These are phyloP conservation scores for Eumaeus atala DNA, from an alignment of 1,140 invertebrate genomes.

Conservation along the genomic window DNA sequence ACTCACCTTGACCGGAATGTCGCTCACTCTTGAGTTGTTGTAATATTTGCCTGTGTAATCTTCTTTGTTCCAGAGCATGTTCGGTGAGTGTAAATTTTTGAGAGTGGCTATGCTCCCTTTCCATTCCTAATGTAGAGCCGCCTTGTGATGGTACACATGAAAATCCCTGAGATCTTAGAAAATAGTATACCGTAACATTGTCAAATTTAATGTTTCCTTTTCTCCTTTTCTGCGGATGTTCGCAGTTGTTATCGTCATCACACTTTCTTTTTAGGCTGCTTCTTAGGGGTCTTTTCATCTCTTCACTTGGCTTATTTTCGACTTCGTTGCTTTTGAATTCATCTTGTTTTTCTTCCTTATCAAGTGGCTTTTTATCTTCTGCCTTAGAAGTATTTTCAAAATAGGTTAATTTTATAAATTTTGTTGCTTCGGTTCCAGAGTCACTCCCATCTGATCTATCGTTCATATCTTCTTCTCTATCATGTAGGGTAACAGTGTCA, in stretches of 20 bases:
- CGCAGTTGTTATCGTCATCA: conserved; percentile 35
- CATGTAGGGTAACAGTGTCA: conserved; percentile 45
- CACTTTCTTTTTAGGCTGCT: conserved; percentile 64
- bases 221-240: conserved; percentile 75
- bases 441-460: conserved; percentile 85
- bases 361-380: conserved; percentile 47
- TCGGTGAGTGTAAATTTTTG: conserved; percentile 82
- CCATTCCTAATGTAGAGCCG: conserved; percentile 97
- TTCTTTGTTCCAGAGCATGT: conserved; percentile 90
- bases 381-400: conserved; percentile 45
- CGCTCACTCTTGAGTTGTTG: conserved; percentile 84
- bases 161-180: conserved; percentile 96
- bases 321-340: conserved; percentile 23
- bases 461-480: conserved; percentile 64
- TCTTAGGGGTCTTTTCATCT: conserved; percentile 38
- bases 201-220: conserved; percentile 91
- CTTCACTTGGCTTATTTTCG: conserved; percentile 22
- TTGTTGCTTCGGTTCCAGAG: conserved; percentile 81
- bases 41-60: conserved; percentile 87
- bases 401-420: conserved; percentile 64
- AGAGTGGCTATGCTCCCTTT: conserved; percentile 85
- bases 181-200: conserved; percentile 95
- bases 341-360: conserved; percentile 48
- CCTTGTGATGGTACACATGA: conserved; percentile 97
- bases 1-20: conserved; percentile 69